Conservation (phyloP, 2,797 vertebrate species). For the Hemitrygon akajei region DNA sequence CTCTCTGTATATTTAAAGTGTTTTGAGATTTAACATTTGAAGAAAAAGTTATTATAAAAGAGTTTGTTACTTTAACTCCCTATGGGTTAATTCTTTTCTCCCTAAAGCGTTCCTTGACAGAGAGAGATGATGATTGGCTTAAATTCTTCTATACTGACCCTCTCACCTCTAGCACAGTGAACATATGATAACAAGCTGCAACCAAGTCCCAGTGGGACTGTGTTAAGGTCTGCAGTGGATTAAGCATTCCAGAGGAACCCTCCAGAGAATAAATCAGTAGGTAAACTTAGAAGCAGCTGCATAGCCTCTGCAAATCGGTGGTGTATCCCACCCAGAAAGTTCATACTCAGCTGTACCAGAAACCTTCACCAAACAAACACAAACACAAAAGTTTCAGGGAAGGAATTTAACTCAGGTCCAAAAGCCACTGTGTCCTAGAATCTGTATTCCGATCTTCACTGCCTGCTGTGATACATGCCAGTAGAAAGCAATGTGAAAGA, state of each 20-base stretch:
- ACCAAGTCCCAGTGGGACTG: slow-evolving; percentile 49
- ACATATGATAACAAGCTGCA: slow-evolving; percentile 47
- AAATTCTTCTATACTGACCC: slow-evolving; percentile 46
- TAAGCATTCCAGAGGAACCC: slow-evolving; percentile 46
- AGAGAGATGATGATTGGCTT: slow-evolving; percentile 46
- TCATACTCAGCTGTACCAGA: slow-evolving; percentile 33
- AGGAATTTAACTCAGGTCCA: not conserved
- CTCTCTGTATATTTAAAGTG: slow-evolving; percentile 38
- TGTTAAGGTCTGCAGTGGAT: slow-evolving; percentile 50
- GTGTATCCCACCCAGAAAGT: slow-evolving; percentile 35
- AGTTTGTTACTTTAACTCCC: slow-evolving; percentile 37
- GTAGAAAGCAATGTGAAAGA: not conserved
- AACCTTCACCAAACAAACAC: slow-evolving; percentile 28
- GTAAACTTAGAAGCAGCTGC: slow-evolving; percentile 38
- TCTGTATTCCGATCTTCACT: not conserved
- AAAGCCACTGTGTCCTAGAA: slow-evolving; percentile 14
- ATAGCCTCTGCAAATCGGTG: slow-evolving; percentile 30
- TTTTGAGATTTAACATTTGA: slow-evolving; percentile 30
- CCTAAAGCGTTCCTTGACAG: slow-evolving; percentile 30
- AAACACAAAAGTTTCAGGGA: slow-evolving; percentile 30
- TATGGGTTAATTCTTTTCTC: slow-evolving; percentile 38
- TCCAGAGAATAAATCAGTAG: slow-evolving; percentile 39
- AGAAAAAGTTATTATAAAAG: slow-evolving; percentile 39
- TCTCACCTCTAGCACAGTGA: slow-evolving; percentile 54
- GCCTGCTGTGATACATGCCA: not conserved